Evolutionary conservation across 1,140 invertebrate genomes (phyloP), one percentile per base, ranked within the genome.

Genomic region (Drosophila busckii): DNA sequence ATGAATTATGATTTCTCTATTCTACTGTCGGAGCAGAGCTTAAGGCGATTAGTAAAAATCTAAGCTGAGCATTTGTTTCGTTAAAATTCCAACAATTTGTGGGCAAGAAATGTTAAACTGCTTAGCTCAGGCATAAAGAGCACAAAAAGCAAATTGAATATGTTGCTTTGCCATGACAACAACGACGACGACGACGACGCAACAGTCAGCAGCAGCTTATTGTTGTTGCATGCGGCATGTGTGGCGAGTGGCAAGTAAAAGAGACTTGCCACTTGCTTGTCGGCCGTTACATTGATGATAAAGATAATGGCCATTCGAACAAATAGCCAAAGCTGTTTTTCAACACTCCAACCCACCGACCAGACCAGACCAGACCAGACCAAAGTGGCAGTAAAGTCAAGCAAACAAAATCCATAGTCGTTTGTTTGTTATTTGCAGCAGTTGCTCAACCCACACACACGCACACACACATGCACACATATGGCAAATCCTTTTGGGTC

Each of bases 301-400:
- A 70, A 56, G 68, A 80, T 78, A 78, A 80, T 78, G 63, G 68
- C 58, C 60, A 78, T 80, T 78, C 73, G 73, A 49, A 75, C 73
- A 78, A 80, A 80, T 82, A 71, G 68, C 69, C 68, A 69, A 62
- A 69, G 2, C 7, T 4, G 3, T 26, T 16, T 25, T 22, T n/a
- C 4, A 12, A 8, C 10, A 4, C 25, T 28, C 5, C n/a, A 12
- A 3, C 13, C 7, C 15, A 5, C 23, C 19, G 12, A 9, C 23
- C 2, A 13, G 26, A 20, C 32, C 48, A 31, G n/a, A n/a, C n/a
- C n/a, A 7, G 23, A 16, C 26, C 56, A 23, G 20, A 63, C 52
- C 64, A 82, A 82, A 80, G 73, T 80, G 75, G 58, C 73, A 80
- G 69, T 69, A 82, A 80, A 80, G 73, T 82, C 73, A 80, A 70